Conservation (phyloP, 2,113 vertebrate species). For the Aegithalos caudatus region DNA sequence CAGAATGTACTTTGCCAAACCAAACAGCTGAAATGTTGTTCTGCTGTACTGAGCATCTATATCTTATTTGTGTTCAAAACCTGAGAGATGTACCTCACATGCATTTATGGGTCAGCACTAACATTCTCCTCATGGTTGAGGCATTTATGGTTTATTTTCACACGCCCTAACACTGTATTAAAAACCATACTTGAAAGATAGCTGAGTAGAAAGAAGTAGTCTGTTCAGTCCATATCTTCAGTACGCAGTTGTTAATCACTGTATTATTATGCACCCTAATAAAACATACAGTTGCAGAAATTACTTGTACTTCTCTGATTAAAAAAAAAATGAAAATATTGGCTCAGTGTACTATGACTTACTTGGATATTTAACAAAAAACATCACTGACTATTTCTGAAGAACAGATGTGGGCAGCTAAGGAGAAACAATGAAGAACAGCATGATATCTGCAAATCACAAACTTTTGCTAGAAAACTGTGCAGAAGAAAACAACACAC, state of each 20-base stretch:
- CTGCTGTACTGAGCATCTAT: rapidly evolving
- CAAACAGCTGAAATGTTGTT: not conserved
- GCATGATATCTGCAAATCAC: rapidly evolving
- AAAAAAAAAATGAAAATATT: not conserved
- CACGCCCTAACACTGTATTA: not conserved
- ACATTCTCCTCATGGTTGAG: rapidly evolving
- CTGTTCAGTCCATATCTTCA: not conserved
- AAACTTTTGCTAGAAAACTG: not conserved
- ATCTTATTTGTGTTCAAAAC: not conserved
- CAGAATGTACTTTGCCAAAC: not conserved
- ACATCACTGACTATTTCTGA: not conserved
- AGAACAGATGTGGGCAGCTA: not conserved
- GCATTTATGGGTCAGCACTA: not conserved
- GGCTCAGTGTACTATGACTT: not conserved
- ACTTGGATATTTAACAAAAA: not conserved
- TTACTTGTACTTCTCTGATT: not conserved
- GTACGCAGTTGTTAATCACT: not conserved
- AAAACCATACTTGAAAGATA: not conserved
- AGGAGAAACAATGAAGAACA: not conserved
- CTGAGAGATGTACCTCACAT: not conserved
- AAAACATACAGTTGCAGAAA: not conserved
- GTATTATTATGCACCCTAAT: not conserved
- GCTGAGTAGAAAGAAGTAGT: not conserved
- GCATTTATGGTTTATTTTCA: not conserved
- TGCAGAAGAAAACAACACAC: not conserved